Conservation (phyloP, 1,140 invertebrate species). For the Solen grandis region DNA sequence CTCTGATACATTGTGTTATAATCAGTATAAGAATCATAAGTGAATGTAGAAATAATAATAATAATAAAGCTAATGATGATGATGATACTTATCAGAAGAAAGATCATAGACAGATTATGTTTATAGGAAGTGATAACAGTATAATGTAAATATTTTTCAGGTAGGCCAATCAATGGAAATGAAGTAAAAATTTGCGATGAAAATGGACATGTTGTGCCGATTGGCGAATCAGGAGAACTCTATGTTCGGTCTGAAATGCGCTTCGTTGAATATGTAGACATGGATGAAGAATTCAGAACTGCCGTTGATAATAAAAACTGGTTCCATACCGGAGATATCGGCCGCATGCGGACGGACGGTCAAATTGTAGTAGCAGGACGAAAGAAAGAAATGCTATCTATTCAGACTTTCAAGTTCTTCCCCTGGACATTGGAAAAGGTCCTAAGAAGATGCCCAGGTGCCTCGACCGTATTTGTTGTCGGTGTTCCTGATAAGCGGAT, state of each 20-base stretch:
- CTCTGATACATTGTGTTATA: no score
- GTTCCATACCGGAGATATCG: conserved; percentile 50
- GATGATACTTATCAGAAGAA: no score
- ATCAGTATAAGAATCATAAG: no score
- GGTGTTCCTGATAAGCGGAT: conserved; percentile 34
- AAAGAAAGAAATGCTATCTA: conserved; percentile 19
- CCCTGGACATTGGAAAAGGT: conserved; percentile 31
- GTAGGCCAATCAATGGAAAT: conserved; percentile 30
- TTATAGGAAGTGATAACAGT: neutral
- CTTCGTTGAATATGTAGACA: conserved; percentile 1
- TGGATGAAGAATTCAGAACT: neutral
- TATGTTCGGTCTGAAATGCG: neutral
- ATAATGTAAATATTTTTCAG: conserved; percentile 8
- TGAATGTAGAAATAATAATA: no score
- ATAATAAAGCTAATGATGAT: no score
- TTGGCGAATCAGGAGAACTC: conserved; percentile 39
- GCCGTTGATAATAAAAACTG: conserved; percentile 37
- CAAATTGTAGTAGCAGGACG: conserved; percentile 20
- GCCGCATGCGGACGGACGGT: conserved; percentile 15
- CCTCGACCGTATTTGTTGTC: conserved; percentile 5
- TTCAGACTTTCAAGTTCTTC: conserved; percentile 15
- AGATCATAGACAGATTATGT: no score
- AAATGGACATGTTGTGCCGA: conserved; percentile 16
- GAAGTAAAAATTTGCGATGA: conserved; percentile 55
- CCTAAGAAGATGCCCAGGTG: neutral